Base-by-base conservation (phyloP, 1,140 invertebrate genomes). In the Ruditapes philippinarum region DNA sequence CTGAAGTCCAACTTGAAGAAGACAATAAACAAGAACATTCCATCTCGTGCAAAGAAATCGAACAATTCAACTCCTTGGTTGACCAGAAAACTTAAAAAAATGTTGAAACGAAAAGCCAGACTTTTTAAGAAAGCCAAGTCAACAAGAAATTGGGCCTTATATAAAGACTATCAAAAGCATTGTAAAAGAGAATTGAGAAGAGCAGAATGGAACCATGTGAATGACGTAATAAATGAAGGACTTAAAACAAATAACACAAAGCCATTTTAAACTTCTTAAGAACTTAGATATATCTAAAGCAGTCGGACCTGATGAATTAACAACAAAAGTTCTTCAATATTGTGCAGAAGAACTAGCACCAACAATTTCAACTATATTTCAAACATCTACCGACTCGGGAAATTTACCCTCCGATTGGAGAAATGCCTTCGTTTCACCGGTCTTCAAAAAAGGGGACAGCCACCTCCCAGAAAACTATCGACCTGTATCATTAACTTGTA, bases 361-460 rank as follows among this genome's bases (percentile, higher is more conserved):
- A 22, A 28, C 25, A 9, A 65, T 85, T 19, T 11, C 62, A 2
- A 0, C 22, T 2, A 62, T 82, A 0, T 85, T 85, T 38, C 62
- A 85, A 49, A 11, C 7, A 9, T 73, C 68, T 0, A 1, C 68
- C 12, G 80, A 83, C 80, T 22, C 2, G 17, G 60, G 60, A 17
- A 3, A 40, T 45, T 62, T 82, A 25, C 54, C 57, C 25, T 11
- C 31, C 9, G 2, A 68, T 36, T 82, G 80, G 80, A 82, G 73
- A 25, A 62, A 38, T 70, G 85, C 90, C 45, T 82, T 86, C 40
- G 54, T 91, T 17, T 36, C 78, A 28, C 84, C 83, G 22, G 45
- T 87, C 19, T 90, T 68, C 51, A 90, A 88, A 28, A 90, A 88
- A 76, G 88, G 84, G 54, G 80, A 80, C 54, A 70, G 62, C 33